Evolutionary conservation across 1,140 invertebrate species (phyloP), one percentile per base, ranked within the genome.

Genomic region (Apis laboriosa): DNA sequence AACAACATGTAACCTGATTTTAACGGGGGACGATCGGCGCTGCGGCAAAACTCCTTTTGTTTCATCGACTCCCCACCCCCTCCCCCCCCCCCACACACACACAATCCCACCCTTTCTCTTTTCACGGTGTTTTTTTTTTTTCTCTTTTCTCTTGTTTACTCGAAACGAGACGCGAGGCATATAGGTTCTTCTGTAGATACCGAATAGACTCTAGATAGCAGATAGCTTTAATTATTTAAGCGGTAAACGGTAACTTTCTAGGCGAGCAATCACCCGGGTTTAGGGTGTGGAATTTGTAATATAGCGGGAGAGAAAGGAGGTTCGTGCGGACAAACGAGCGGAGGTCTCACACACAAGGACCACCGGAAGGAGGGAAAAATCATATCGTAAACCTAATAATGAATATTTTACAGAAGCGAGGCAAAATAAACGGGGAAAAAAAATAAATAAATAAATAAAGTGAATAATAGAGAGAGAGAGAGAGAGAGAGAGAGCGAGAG

Each of bases 181-280:
- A 85, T 92, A 93, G 88, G 86, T 92, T 92, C 90, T 92, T 93
- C 80, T 94, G 93, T 94, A 94, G 93, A 94, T 94, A 94, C 88
- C 89, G 88, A 91, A 92, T 92, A 93, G 92, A 89, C 89, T 87
- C 85, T 91, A 92, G 91, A 91, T 92, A 93, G 90, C 89, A 86
- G 90, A 93, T 94, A 94, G 93, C 92, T 94, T 93, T 94, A 93
- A 93, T 94, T 93, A 94, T 94, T 94, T 93, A 93, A 93, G 92
- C 84, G 86, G 78, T 90, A 90, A 84, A 75, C 83, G 79, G 86
- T 76, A 76, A 77, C 85, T 89, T 91, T 88, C 88, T 85, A 90
- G 74, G 56, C 73, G 80, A 68, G 53, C 28, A 34, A 64, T 73
- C 74, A 53, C 17, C 28, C 63, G 63, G 9, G n/a, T 80, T 58